Evolutionary conservation across 1,140 invertebrate genomes (phyloP), one percentile per base, ranked within the genome.

Genomic region (Arion vulgaris): DNA sequence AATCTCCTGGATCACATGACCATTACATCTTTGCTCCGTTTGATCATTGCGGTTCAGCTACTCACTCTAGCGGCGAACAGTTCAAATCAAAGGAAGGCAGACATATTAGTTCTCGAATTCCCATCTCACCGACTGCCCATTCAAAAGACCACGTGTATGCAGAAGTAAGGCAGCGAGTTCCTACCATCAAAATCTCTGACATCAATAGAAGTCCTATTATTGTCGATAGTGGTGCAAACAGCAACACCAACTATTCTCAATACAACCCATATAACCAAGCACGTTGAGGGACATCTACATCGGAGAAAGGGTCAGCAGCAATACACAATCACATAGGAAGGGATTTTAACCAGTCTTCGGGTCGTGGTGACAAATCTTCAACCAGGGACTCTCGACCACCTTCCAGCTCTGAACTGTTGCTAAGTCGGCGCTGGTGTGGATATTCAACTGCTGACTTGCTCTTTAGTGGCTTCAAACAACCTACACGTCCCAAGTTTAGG

Each of bases 181-280:
- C 77, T 2, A 66, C 77, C 28, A 79, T 79, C 53, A 79, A 79
- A 79, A 79, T 79, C 13, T 79, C 77, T 68, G 77, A 79, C 32
- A 79, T 79, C 32, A 79, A 79, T 51, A 79, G 57, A 68, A 79
- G 68, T 32, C 77, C 77, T 23, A 68, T 79, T 17, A 79, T 79
- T 68, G 77, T 79, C 36, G 28, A 17, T 32, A 32, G n/a, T 66
- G 28, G 62, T 23, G 28, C 0, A 5, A 45, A 15, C 41, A 80
- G 32, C 26, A 79, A 15, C 53, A 15, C 38, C 34, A 19, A 38
- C 26, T 1, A 34, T 23, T 13, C 38, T 19, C 62, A 15, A 0
- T 71, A 71, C 62, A 34, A 53, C n/a, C 5, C 76, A 1, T 66
- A 79, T n/a, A 71, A 45, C 41, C 39, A 36, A 5, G 62, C n/a